These are phyloP conservation scores for Drosophila tristis DNA, from an alignment of 1,140 invertebrate genomes.

Conservation along the genomic window DNA sequence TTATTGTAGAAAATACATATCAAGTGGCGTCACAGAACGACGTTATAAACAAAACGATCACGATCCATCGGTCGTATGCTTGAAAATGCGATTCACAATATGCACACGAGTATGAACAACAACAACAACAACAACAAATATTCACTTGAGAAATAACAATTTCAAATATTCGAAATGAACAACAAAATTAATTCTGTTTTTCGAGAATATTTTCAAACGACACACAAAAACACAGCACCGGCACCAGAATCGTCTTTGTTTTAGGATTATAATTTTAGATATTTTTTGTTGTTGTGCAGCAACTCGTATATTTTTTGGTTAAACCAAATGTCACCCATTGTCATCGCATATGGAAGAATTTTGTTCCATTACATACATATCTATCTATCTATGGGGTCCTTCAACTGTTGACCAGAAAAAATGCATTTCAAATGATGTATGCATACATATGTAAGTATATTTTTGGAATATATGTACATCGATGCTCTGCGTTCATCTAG, in stretches of 20 bases:
- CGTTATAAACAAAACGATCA: conserved; percentile 40
- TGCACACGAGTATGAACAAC: too few species aligned
- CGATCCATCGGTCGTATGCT: conserved; percentile 13
- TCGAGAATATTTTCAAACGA: conserved; percentile 8
- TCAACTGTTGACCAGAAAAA: conserved; percentile 42
- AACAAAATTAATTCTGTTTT: conserved; percentile 29
- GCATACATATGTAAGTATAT: conserved; percentile 29
- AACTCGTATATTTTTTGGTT: conserved; percentile 6
- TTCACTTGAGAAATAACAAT: conserved; percentile 32
- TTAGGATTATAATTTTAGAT: conserved; percentile 38
- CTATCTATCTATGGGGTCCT: conserved; percentile 44
- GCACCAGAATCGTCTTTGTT: conserved; percentile 11
- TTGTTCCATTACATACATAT: conserved; percentile 14
- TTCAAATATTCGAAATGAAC: conserved; percentile 31
- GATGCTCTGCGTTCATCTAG: conserved; percentile 4
- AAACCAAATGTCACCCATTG: conserved; percentile 16
- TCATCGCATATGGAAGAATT: not conserved
- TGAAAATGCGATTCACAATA: conserved; percentile 33
- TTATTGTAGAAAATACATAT: not conserved
- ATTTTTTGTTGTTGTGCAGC: conserved; percentile 10
- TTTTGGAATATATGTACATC: conserved; percentile 19
- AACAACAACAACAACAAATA: not conserved
- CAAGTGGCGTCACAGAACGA: conserved; percentile 22
- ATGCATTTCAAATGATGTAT: conserved; percentile 34
- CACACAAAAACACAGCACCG: not conserved